phyloP scores from a whole-genome alignment of 2,113 vertebrate species.

The Nipponia nippon region DNA sequence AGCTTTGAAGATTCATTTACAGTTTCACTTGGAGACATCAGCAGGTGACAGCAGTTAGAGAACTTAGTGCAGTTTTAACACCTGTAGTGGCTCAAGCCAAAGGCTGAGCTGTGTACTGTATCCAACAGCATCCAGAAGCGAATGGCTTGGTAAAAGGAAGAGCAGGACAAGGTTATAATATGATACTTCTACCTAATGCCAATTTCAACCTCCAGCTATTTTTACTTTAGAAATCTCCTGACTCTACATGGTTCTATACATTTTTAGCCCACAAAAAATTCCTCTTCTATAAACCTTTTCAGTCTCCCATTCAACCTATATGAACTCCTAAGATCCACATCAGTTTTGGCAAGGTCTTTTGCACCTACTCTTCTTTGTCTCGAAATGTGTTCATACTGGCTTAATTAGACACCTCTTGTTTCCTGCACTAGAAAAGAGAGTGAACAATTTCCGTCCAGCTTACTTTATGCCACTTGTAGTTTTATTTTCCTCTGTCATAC shows the following conservation, averaged over 20 bases:
- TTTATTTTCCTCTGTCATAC: neutral
- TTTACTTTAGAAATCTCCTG: neutral
- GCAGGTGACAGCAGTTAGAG: neutral
- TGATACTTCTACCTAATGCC: neutral
- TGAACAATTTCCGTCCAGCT: neutral
- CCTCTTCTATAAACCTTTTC: neutral
- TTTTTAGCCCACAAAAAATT: neutral
- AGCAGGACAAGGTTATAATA: neutral
- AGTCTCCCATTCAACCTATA: neutral
- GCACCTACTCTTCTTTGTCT: neutral
- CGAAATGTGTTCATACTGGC: neutral
- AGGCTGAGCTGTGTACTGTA: rapidly evolving
- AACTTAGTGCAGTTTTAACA: neutral
- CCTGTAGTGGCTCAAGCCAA: neutral
- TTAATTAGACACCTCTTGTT: neutral
- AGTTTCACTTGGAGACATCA: neutral
- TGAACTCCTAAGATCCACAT: neutral
- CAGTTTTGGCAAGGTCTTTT: neutral
- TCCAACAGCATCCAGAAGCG: neutral
- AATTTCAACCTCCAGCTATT: neutral
- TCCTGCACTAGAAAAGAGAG: neutral
- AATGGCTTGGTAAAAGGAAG: neutral
- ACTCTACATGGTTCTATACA: neutral
- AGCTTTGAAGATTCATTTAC: neutral
- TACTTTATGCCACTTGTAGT: neutral